These are phyloP conservation scores for Limnephilus rhombicus DNA, from an alignment of 2,888 invertebrate genomes.

Conservation along the genomic window DNA sequence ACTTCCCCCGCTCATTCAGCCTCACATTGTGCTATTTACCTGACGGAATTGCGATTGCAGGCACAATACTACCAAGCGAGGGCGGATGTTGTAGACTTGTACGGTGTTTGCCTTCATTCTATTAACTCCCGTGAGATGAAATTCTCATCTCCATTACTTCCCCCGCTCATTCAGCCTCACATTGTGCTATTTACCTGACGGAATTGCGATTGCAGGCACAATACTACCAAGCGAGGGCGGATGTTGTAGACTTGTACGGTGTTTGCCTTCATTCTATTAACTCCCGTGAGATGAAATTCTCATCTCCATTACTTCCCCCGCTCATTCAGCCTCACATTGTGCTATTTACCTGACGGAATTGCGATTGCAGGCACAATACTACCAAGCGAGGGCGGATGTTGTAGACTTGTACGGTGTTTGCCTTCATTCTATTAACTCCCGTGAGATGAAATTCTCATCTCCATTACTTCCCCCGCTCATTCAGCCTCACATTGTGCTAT, in stretches of 20 bases:
- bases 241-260: no score
- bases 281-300: slow-evolving; percentile 2
- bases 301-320: background rate
- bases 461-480: background rate
- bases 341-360: background rate
- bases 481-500: background rate
- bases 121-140: slow-evolving; percentile 11
- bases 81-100: background rate
- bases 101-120: slow-evolving; percentile 26
- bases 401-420: no score
- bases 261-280: slow-evolving; percentile 27
- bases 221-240: background rate
- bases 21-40: slow-evolving; percentile 4
- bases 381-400: background rate
- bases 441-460: slow-evolving; percentile 4
- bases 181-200: slow-evolving; percentile 5
- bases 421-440: slow-evolving; percentile 27
- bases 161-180: background rate
- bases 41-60: background rate
- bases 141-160: slow-evolving; percentile 16
- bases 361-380: background rate
- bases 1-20: background rate
- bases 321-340: background rate
- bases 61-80: background rate
- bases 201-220: background rate